Evolutionary conservation across 2,113 vertebrate species (phyloP), one percentile per base, ranked within the genome.

Genomic region (Aythya baeri): DNA sequence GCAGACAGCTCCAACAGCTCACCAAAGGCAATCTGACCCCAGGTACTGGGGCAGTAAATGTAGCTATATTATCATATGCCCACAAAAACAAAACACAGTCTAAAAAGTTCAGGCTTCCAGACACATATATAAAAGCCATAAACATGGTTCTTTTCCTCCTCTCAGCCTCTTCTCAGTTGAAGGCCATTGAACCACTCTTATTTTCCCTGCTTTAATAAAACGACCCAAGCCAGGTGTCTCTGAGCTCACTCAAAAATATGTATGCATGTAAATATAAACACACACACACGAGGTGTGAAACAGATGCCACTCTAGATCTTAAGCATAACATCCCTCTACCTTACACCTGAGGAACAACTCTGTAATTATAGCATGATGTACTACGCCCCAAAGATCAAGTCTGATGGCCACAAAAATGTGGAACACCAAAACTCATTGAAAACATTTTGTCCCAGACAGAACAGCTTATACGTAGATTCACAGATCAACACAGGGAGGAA

Each of bases 131-230:
- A 91, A 94, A 93, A 43, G 72, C 68, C 85, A 93, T 59, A 58
- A 93, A 89, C 68, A 83, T 2, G 83, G 75, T 25, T 94, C 79
- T 72, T 73, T 61, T n/a, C 17, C 36, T 6, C 23, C 44, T 44
- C 80, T 91, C 80, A 70, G 55, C 41, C 80, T 67, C 73, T 75
- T 89, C 81, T 84, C 1, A 0, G 25, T 55, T 63, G 74, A 93
- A 94, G 77, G 80, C 90, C 88, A 86, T 49, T 68, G n/a, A 86
- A 78, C 38, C 83, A 36, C 62, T 71, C 77, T 84, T 92, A 75
- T 75, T 95, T 95, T 94, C 82, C 80, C 92, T 77, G n/a, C 68
- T 89, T 94, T 94, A 88, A 93, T 84, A 92, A 92, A 91, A 17
- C 83, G 88, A 88, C n/a, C 34, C 36, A 79, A 84, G 68, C 32